Percentiles rank a stretch among this genome's conserved stretches.
Conservation (phyloP, 2,113 vertebrate species). For the Ceyx cyanopectus region DNA sequence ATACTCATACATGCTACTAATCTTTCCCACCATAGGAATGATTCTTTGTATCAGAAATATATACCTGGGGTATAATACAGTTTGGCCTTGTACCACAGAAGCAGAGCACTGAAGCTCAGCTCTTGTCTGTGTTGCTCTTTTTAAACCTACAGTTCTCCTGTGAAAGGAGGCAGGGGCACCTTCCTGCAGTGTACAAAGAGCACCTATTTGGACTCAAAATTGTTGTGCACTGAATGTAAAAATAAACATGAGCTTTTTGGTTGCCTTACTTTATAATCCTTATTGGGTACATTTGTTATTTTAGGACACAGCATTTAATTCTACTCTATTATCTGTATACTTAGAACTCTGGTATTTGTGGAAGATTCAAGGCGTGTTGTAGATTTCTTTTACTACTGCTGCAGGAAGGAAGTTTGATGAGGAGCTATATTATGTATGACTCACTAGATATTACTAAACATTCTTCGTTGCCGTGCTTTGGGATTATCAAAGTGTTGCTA, state of each 20-base stretch:
- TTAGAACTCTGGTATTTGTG: background rate
- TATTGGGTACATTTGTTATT: background rate
- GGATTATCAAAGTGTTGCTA: constrained; percentile 27
- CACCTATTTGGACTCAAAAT: background rate
- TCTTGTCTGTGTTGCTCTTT: background rate
- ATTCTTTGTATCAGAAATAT: background rate
- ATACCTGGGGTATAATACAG: accelerated
- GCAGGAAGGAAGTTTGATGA: constrained; percentile 2
- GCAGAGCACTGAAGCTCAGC: background rate
- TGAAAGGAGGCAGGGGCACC: background rate
- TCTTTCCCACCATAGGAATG: background rate
- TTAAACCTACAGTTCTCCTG: background rate
- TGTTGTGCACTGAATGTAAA: background rate
- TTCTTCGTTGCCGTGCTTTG: background rate
- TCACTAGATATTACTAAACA: constrained; percentile 26
- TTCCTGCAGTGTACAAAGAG: background rate
- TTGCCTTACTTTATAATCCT: background rate
- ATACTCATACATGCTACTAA: background rate
- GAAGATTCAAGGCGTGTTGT: background rate
- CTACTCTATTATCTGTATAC: background rate
- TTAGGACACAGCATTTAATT: background rate
- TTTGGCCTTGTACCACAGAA: background rate
- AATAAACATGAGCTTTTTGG: background rate
- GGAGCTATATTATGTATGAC: constrained; percentile 6
- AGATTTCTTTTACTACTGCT: background rate